Evolutionary conservation across 2,888 invertebrate genomes (phyloP).

Genomic region (Tetragnatha montana): DNA sequence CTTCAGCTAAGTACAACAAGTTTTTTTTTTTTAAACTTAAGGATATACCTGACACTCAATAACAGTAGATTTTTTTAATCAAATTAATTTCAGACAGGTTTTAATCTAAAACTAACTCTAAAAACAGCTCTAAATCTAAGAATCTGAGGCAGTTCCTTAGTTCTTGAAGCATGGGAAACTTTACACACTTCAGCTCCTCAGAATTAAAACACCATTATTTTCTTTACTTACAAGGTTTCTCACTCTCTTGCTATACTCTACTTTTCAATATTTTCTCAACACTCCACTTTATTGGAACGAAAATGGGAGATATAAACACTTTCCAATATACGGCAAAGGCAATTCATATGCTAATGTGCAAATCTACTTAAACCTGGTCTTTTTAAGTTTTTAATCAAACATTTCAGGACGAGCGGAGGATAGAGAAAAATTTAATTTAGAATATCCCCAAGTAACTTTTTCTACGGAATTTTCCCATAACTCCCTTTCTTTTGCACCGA

Average conservation of each 20-base stretch:
- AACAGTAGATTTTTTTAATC: too few species aligned
- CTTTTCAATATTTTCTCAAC: neutral
- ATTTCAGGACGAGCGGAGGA: constrained; percentile 9
- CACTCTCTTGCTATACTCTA: neutral
- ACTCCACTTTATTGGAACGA: neutral
- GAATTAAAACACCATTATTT: too few species aligned
- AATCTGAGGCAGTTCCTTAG: too few species aligned
- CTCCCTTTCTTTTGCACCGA: neutral
- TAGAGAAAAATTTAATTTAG: constrained; percentile 42
- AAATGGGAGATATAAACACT: neutral
- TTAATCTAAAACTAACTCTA: too few species aligned
- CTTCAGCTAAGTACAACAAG: too few species aligned
- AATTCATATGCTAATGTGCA: constrained; percentile 55
- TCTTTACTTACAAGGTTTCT: neutral
- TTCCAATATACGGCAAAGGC: neutral
- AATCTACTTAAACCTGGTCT: constrained; percentile 31
- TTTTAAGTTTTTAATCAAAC: constrained; percentile 55
- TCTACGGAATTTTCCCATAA: neutral
- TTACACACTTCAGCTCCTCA: too few species aligned
- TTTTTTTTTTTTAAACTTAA: too few species aligned
- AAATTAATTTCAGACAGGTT: too few species aligned
- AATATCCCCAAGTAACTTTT: constrained; percentile 8
- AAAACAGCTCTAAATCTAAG: too few species aligned
- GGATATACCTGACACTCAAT: too few species aligned
- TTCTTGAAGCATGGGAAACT: too few species aligned